phyloP scores from a whole-genome alignment of 2,113 vertebrate species.

The Anhinga rufa region DNA sequence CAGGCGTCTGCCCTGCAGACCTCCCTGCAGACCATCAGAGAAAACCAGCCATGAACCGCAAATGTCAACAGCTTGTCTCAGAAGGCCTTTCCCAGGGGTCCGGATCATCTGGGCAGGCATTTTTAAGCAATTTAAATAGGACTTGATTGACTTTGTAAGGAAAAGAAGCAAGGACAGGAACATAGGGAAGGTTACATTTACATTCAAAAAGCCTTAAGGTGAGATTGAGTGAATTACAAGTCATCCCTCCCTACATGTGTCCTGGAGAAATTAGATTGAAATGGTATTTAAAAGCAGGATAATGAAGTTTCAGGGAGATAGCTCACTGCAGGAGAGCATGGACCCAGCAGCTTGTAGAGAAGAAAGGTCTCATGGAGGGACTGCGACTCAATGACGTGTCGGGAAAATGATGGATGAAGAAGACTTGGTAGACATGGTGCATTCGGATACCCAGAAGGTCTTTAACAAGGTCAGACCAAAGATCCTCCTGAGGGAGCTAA shows the following conservation, averaged over 20 bases:
- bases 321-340: neutral
- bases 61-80: neutral
- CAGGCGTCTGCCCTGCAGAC: too few species aligned
- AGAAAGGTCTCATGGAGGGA: neutral
- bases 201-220: neutral
- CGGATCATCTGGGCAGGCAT: neutral
- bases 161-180: neutral
- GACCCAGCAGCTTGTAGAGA: neutral
- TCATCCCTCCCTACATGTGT: neutral
- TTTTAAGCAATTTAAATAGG: neutral
- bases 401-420: neutral
- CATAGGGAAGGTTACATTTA: neutral
- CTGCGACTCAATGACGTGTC: neutral
- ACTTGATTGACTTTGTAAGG: neutral
- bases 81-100: neutral
- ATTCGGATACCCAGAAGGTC: neutral
- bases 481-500: neutral
- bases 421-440: neutral
- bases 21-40: neutral
- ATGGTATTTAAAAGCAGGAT: neutral
- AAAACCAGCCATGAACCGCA: neutral
- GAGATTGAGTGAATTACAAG: neutral
- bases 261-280: neutral
- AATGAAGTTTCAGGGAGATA: neutral
- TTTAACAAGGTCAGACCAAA: neutral